A percentile compares a stretch with the other conserved stretches of the same genome.
phyloP scores from a whole-genome alignment of 2,888 invertebrate genomes.

The Cryptus viduatorius region DNA sequence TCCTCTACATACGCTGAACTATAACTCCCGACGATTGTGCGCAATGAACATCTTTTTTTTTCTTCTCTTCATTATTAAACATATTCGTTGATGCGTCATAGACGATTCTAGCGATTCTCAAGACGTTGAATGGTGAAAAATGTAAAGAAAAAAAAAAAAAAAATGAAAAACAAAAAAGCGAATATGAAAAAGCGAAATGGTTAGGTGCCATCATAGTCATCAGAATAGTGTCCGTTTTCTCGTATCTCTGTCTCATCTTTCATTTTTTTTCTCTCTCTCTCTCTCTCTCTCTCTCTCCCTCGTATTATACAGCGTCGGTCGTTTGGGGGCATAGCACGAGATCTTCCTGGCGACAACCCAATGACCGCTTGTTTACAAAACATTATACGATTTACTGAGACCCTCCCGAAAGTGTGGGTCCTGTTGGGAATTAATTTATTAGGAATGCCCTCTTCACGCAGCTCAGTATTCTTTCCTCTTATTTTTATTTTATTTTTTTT shows the following conservation, averaged over 20 bases:
- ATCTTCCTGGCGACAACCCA: slow-evolving; percentile 73
- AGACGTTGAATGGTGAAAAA: not conserved
- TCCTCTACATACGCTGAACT: slow-evolving; percentile 15
- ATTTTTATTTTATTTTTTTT: slow-evolving; percentile 59
- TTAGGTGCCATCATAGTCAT: slow-evolving; percentile 32
- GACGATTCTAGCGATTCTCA: not conserved
- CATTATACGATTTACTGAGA: slow-evolving; percentile 78
- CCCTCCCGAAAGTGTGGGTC: slow-evolving; percentile 74
- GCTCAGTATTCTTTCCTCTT: slow-evolving; percentile 75
- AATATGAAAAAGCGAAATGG: slow-evolving; percentile 12
- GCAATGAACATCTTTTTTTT: slow-evolving; percentile 2
- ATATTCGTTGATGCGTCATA: not conserved
- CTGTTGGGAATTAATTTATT: slow-evolving; percentile 74
- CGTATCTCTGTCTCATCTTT: slow-evolving; percentile 67
- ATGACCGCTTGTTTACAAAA: slow-evolving; percentile 80
- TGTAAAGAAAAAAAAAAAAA: slow-evolving; percentile 18
- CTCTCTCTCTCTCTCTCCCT: not conserved
- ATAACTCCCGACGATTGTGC: not conserved
- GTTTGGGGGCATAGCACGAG: slow-evolving; percentile 41
- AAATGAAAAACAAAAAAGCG: not conserved
- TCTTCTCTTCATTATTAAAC: not conserved
- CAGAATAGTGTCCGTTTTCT: slow-evolving; percentile 46
- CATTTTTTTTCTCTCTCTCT: slow-evolving; percentile 43
- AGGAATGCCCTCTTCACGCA: slow-evolving; percentile 75
- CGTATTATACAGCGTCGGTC: slow-evolving; percentile 6